Conservation (phyloP, 2,797 vertebrate genomes). For the Champsocephalus esox region DNA sequence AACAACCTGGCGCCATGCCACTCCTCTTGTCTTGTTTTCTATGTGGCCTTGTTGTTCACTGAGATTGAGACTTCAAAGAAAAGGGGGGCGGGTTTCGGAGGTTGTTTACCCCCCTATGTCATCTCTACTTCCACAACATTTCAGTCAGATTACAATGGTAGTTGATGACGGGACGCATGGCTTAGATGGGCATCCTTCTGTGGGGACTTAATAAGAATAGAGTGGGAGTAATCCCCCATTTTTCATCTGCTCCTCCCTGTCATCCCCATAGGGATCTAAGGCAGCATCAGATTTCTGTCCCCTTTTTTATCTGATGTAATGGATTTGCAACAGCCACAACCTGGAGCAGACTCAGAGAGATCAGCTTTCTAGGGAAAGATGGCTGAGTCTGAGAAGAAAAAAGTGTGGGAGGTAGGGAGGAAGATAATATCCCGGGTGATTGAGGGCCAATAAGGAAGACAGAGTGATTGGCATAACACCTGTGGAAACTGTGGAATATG, state of each 20-base stretch:
- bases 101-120: background rate
- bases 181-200: slow-evolving; percentile 60
- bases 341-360: slow-evolving; percentile 67
- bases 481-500: slow-evolving; percentile 6
- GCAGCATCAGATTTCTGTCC: slow-evolving; percentile 70
- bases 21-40: slow-evolving; percentile 39
- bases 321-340: slow-evolving; percentile 82
- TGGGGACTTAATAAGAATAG: slow-evolving; percentile 73
- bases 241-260: slow-evolving; percentile 67
- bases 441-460: slow-evolving; percentile 12
- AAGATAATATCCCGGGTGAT: background rate
- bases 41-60: slow-evolving; percentile 33
- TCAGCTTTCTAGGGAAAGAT: slow-evolving; percentile 58
- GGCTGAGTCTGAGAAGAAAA: slow-evolving; percentile 38
- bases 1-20: slow-evolving; percentile 35
- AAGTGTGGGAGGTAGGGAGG: slow-evolving; percentile 31
- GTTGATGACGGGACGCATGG: slow-evolving; percentile 71
- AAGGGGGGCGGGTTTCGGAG: slow-evolving; percentile 11
- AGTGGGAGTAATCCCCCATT: slow-evolving; percentile 72
- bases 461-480: background rate
- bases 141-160: slow-evolving; percentile 74
- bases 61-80: slow-evolving; percentile 25
- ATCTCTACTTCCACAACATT: slow-evolving; percentile 37
- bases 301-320: slow-evolving; percentile 81
- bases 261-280: slow-evolving; percentile 66